Evolutionary conservation across 2,888 invertebrate genomes (phyloP).

Genomic region (Chalcis sispes): DNA sequence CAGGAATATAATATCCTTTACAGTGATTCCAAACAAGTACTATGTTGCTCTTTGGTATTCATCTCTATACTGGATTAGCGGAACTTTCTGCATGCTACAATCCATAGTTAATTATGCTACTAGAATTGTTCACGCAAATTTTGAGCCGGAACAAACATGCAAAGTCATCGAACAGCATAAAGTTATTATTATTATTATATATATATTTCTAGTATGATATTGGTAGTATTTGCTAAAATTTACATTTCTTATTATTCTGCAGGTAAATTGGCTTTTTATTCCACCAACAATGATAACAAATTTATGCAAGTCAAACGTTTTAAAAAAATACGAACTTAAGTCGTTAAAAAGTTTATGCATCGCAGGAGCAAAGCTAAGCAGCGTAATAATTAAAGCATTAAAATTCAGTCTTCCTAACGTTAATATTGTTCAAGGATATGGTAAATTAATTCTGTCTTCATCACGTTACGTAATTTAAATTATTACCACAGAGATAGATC

Average conservation of each 20-base stretch:
- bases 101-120: conserved; percentile 46
- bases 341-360: conserved; percentile 60
- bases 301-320: conserved; percentile 60
- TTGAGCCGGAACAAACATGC: conserved; percentile 63
- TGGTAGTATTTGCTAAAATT: not conserved
- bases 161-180: conserved; percentile 68
- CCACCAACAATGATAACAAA: conserved; percentile 60
- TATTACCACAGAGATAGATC: not conserved
- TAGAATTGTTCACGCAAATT: conserved; percentile 62
- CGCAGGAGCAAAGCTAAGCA: conserved; percentile 64
- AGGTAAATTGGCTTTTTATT: conserved; percentile 64
- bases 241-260: not conserved
- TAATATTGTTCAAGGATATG: conserved; percentile 60
- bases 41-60: conserved; percentile 62
- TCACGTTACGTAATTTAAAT: not conserved
- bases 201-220: not conserved
- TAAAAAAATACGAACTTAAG: conserved; percentile 61
- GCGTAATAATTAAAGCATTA: conserved; percentile 55
- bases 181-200: conserved; percentile 59
- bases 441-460: conserved; percentile 55
- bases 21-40: not conserved
- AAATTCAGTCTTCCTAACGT: not conserved
- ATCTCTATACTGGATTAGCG: conserved; percentile 68
- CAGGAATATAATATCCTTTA: conserved; percentile 40
- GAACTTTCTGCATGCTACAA: conserved; percentile 59